phyloP scores from a whole-genome alignment of 2,888 invertebrate species.

The Cyclophora albipunctata region DNA sequence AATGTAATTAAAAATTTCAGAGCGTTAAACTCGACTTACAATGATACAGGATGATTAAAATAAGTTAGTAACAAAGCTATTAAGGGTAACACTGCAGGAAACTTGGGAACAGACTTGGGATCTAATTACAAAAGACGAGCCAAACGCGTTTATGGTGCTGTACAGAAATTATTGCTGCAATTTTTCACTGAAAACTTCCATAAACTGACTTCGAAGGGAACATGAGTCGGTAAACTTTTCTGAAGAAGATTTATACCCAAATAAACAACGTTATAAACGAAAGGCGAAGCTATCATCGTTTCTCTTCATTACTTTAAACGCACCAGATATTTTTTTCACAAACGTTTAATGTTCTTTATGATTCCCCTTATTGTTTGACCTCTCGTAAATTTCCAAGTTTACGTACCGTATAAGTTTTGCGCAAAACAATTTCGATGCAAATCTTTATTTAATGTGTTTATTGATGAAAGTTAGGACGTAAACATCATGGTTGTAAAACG shows the following conservation, averaged over 20 bases:
- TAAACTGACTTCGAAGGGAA: constrained; percentile 39
- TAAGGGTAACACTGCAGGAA: constrained; percentile 43
- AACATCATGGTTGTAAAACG: neutral
- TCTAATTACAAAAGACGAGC: constrained; percentile 54
- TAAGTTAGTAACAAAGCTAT: constrained; percentile 46
- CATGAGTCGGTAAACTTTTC: constrained; percentile 33
- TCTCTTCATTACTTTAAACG: constrained; percentile 29
- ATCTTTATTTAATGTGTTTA: neutral
- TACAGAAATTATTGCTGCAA: constrained; percentile 59
- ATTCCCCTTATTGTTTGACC: constrained; percentile 26
- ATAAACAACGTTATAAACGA: constrained; percentile 36
- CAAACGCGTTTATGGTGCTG: constrained; percentile 47
- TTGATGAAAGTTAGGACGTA: neutral
- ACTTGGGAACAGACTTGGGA: constrained; percentile 40
- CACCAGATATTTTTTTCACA: constrained; percentile 17
- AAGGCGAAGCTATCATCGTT: constrained; percentile 18
- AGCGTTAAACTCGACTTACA: constrained; percentile 2
- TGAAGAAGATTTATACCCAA: constrained; percentile 40
- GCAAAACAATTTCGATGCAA: constrained; percentile 3
- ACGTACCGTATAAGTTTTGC: constrained; percentile 1
- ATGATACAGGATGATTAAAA: constrained; percentile 26
- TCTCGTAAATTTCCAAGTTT: constrained; percentile 17
- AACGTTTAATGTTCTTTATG: constrained; percentile 27
- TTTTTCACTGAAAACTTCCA: constrained; percentile 64
- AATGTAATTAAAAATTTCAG: constrained; percentile 5